Evolutionary conservation across 2,797 vertebrate species (phyloP), one percentile per base, ranked within the genome.

Genomic region (Sus cebifrons): DNA sequence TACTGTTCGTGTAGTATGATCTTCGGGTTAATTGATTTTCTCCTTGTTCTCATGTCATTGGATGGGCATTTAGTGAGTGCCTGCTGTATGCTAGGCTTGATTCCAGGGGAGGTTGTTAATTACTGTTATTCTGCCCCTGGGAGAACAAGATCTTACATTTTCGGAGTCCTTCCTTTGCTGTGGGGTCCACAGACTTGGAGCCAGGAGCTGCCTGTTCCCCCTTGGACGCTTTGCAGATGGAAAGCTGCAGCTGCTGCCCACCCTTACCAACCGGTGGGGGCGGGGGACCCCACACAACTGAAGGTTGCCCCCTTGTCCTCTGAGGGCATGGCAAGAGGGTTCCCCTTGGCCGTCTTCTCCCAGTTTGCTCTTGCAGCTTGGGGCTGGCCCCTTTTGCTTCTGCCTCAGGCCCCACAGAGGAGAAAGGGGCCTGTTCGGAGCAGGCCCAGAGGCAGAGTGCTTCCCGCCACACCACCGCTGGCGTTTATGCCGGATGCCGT

Each of bases 1-100:
- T 12, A 1, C 6, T 52, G 0, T n/a, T 78, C 52, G 58, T 58
- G 1, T 1, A 4, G 3, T 4, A 16, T 20, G 52, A 5, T n/a
- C 75, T 70, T 67, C 20, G 7, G 21, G 21, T 73, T 32, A 17
- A 0, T n/a, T 81, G 64, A 9, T 18, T 20, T 64, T 52, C 40
- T n/a, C 29, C 23, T 14, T 62, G 36, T 36, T 36, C 52, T 74
- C 20, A 4, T 64, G 44, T 49, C 40, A 5, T 6, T 70, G 25
- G 23, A 3, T 49, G 77, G 67, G 56, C n/a, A 6, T 73, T 67
- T 65, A 58, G 32, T 20, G 16, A 83, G 62, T 9, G 7, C 87
- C 87, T 56, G 9, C 67, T 49, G 0, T 44, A 4, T 71, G 64
- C 52, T 20, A 23, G 84, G 36, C 40, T 6, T 49, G 25, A 1